Evolutionary conservation across 2,888 invertebrate genomes (phyloP).

Genomic region (Phyllotreta cruciferae): DNA sequence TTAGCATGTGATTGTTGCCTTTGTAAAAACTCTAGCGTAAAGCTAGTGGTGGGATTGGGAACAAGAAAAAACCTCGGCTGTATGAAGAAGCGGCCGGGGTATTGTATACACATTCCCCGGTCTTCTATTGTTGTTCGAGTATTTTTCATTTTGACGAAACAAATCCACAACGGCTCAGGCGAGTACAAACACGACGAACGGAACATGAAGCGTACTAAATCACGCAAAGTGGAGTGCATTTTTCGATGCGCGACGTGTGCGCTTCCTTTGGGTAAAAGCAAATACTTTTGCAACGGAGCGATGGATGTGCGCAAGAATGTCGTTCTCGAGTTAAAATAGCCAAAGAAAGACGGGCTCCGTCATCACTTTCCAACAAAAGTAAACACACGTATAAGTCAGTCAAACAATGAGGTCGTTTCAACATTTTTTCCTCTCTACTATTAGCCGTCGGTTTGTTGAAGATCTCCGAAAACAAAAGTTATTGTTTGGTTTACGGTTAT

Average conservation of each 20-base stretch:
- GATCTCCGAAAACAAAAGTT: conserved; percentile 10
- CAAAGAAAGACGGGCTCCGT: conserved; percentile 43
- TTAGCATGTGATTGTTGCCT: no score
- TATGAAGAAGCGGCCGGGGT: conserved; percentile 8
- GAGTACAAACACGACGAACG: conserved; percentile 54
- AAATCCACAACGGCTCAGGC: conserved; percentile 50
- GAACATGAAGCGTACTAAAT: conserved; percentile 51
- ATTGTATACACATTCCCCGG: conserved; percentile 24
- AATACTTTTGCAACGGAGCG: conserved; percentile 31
- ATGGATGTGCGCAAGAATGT: conserved; percentile 25
- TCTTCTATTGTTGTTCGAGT: conserved; percentile 30
- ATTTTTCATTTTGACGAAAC: conserved; percentile 44
- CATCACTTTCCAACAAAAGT: conserved; percentile 34
- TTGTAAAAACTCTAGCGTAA: no score
- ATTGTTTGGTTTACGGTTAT: conserved; percentile 9
- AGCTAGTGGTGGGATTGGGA: no score
- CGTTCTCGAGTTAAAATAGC: conserved; percentile 47
- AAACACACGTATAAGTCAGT: conserved; percentile 29
- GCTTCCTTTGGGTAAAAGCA: conserved; percentile 26
- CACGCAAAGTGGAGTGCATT: conserved; percentile 45
- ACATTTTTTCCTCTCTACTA: neutral
- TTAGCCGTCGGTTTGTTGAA: conserved; percentile 2
- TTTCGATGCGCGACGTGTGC: conserved; percentile 26
- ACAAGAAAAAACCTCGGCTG: conserved; percentile 11
- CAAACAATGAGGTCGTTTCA: conserved; percentile 6